Evolutionary conservation across 1,140 invertebrate species (phyloP), one percentile per base, ranked within the genome.

Genomic region (Musca vetustissima): DNA sequence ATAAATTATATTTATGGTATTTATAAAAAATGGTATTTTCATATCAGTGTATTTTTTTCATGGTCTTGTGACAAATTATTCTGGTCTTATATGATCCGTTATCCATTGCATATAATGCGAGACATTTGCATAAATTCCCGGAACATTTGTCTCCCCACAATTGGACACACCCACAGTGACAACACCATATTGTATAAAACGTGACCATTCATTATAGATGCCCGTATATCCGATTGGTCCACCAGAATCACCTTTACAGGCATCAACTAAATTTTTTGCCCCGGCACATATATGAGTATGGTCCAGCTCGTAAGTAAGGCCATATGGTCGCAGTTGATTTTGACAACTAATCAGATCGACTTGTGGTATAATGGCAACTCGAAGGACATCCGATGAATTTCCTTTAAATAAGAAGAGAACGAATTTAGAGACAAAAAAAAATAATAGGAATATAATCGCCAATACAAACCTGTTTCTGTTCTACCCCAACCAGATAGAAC

Each of bases 211-310:
- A 59, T 73, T 75, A 36, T 74, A 80, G 1, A 15, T 17, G 19
- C 73, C 70, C 11, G 52, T 69, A 67, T 73, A 72, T 68, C 80
- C 80, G 3, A 94, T 78, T 0, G 92, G 90, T 1, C 92, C 92
- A 8, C 92, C 92, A 2, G 91, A 92, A 74, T 93, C 92, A n/a
- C 91, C 91, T 68, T 83, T 83, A 71, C 90, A 92, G 0, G 90
- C 86, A 69, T 92, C 90, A 74, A 82, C 87, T 1, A 61, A 61
- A 61, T 80, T 84, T 0, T 83, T 76, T 1, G 88, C 88, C 6
- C 88, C 89, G 17, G 88, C 89, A 67, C 89, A 91, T 1, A 91
- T 73, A 70, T 91, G 89, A 17, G 83, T 83, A 0, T 84, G 75
- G 3, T 75, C 83, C 13, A 86, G 57, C 0, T 21, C 22, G 6